A percentile compares a stretch with the other conserved stretches of the same genome.
These are phyloP conservation scores for Kuschelorhynchus macadamiae DNA, from an alignment of 2,888 invertebrate genomes.

Conservation along the genomic window DNA sequence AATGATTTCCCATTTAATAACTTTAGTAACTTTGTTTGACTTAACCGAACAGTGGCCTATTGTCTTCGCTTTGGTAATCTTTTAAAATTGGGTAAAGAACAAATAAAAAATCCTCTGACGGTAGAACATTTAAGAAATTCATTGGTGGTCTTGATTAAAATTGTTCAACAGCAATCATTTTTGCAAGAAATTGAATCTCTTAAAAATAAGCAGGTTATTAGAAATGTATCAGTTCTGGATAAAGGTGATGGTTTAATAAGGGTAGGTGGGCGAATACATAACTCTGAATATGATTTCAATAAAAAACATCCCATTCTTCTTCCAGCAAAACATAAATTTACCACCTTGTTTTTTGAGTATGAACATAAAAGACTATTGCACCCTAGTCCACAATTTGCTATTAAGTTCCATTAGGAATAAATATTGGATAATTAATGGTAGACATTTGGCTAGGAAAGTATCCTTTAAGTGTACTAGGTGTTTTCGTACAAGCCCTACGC, in stretches of 20 bases:
- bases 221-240: background rate
- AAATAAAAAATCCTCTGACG: background rate
- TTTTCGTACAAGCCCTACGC: too few species aligned
- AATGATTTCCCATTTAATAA: background rate
- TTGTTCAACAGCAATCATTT: too few species aligned
- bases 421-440: background rate
- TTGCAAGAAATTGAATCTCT: too few species aligned
- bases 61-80: background rate
- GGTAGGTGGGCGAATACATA: background rate
- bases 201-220: background rate
- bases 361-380: background rate
- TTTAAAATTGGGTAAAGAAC: background rate
- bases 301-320: background rate
- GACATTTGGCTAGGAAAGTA: background rate
- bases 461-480: background rate
- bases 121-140: background rate
- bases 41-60: background rate
- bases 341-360: background rate
- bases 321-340: background rate
- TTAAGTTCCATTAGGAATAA: background rate
- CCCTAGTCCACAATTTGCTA: background rate
- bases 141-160: background rate
- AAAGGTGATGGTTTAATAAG: too few species aligned
- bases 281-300: background rate
- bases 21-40: background rate